Percentiles rank a stretch among this genome's conserved stretches.
Evolutionary conservation across 2,888 invertebrate species (phyloP).

Genomic region (Abrostola tripartita): DNA sequence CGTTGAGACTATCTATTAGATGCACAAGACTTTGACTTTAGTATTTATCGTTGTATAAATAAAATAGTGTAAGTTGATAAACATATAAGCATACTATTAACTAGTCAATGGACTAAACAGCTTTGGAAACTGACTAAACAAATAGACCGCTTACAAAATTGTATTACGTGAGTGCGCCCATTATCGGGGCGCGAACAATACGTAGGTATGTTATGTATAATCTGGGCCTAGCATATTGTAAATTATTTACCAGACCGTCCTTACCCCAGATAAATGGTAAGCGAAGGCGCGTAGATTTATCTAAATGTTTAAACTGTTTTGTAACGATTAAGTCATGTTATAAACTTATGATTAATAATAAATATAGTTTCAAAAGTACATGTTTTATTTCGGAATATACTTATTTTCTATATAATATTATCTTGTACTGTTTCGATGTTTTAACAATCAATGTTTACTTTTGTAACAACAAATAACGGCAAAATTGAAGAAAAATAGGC

Average conservation of each 20-base stretch:
- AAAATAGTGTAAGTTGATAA: conserved; percentile 66
- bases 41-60: conserved; percentile 70
- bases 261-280: conserved; percentile 85
- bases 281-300: conserved; percentile 81
- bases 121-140: conserved; percentile 62
- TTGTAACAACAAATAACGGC: conserved; percentile 7
- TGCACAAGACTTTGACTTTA: conserved; percentile 78
- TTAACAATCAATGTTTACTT: background rate
- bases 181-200: conserved; percentile 26
- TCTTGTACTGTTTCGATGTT: background rate
- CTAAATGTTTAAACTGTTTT: conserved; percentile 86
- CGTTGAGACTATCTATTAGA: conserved; percentile 68
- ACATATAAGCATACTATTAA: conserved; percentile 65
- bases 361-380: conserved; percentile 84
- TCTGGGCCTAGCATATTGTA: conserved; percentile 87
- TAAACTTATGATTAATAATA: conserved; percentile 87
- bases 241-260: conserved; percentile 86
- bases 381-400: conserved; percentile 54
- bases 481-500: conserved; percentile 19
- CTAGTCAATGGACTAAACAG: conserved; percentile 77
- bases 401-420: background rate
- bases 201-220: conserved; percentile 57
- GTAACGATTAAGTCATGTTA: conserved; percentile 88
- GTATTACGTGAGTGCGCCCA: conserved; percentile 42
- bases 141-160: conserved; percentile 61